Evolutionary conservation across 2,113 vertebrate genomes (phyloP), one percentile per base, ranked within the genome.

Genomic region (Trematocara variabile): DNA sequence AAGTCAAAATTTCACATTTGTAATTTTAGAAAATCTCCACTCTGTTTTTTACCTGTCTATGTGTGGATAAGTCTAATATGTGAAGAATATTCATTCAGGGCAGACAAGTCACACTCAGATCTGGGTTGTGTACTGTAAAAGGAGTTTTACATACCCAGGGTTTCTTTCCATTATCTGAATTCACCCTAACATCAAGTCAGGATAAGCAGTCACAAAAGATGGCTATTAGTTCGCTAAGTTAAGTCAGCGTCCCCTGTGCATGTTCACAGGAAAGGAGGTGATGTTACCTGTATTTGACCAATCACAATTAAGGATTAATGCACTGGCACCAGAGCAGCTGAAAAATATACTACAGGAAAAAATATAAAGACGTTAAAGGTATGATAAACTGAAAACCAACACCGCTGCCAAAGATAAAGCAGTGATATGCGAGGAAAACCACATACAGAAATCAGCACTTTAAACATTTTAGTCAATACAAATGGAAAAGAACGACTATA

Each of bases 91-190:
- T 65, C 18, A 65, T 13, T 65, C 2, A 65, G 0, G n/a, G 18
- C 6, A 20, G 3, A 39, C 60, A 20, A 65, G 63, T 22, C 60
- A 4, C 11, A 3, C n/a, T 41, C 34, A 65, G 33, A 65, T 63
- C 34, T 39, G 34, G 34, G 60, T 5, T 0, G 0, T 39, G 60
- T 20, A 39, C 0, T 65, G 11, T 39, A 5, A 39, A 65, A 13
- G 6, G 6, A 39, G 60, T 65, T 65, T 20, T 20, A 22, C 34
- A 39, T 39, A 12, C 6, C 0, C 60, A 1, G 0, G 6, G 11
- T 65, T 39, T 39, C 60, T 39, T 39, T 65, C 10, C 10, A 2
- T 65, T 39, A 22, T 39, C 10, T 22, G 6, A 33, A 37, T 12
- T 65, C 14, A 60, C 56, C 28, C 56, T 18, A 7, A 63, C 33